Evolutionary conservation across 2,888 invertebrate genomes (phyloP).

Genomic region (Eupithecia exiguata): DNA sequence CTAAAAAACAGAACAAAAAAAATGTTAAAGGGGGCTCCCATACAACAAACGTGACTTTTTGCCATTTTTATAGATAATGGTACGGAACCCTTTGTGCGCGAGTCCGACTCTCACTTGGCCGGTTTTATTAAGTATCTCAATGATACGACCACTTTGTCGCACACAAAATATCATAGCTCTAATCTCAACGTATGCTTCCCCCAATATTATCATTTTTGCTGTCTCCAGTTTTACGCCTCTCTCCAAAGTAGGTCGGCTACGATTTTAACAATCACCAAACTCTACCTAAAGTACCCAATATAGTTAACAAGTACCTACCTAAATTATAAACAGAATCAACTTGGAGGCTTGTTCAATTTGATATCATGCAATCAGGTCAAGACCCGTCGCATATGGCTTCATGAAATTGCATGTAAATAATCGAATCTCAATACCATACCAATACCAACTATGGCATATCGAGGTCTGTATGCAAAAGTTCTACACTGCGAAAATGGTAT

Average conservation of each 20-base stretch:
- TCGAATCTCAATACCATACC: constrained; percentile 53
- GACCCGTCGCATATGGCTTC: constrained; percentile 55
- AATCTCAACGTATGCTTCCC: too few species aligned
- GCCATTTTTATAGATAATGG: too few species aligned
- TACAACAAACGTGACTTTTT: too few species aligned
- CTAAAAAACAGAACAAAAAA: too few species aligned
- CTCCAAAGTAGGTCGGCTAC: background rate
- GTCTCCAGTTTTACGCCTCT: background rate
- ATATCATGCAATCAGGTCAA: constrained; percentile 60
- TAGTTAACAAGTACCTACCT: background rate
- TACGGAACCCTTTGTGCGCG: too few species aligned
- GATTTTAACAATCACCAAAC: background rate
- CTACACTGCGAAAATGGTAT: constrained; percentile 3
- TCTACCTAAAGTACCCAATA: background rate
- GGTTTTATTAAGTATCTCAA: too few species aligned
- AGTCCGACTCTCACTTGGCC: too few species aligned
- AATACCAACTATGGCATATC: constrained; percentile 53
- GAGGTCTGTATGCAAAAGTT: constrained; percentile 47
- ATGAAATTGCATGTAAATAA: constrained; percentile 71
- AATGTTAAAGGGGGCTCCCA: too few species aligned
- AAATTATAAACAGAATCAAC: background rate
- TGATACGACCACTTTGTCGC: too few species aligned
- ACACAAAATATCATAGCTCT: too few species aligned
- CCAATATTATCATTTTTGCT: background rate
- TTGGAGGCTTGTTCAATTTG: background rate